Conservation (phyloP, 2,888 invertebrate genomes). For the Apocheima hispidaria region DNA sequence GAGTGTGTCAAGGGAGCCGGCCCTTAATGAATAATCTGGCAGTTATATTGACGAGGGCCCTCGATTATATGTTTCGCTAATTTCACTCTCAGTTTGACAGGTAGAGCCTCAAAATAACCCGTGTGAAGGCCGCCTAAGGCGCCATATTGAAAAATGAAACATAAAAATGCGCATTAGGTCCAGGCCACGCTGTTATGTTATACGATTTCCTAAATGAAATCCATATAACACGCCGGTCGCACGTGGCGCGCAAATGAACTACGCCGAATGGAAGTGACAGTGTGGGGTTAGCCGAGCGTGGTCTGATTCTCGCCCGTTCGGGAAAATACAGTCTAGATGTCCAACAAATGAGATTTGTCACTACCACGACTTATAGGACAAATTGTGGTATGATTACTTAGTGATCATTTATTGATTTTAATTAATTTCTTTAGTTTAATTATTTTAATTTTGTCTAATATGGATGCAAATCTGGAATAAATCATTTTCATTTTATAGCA, state of each 20-base stretch:
- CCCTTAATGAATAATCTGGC: no score
- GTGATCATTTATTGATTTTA: no score
- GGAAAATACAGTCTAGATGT: no score
- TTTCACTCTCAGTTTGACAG: background rate
- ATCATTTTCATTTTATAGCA: no score
- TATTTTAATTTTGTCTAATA: no score
- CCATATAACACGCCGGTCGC: conserved; percentile 81
- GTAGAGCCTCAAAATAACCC: background rate
- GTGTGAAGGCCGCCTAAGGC: conserved; percentile 6
- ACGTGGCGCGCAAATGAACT: conserved; percentile 64
- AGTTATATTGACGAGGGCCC: no score
- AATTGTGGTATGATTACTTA: no score
- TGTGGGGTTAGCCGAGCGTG: background rate
- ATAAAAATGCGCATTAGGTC: conserved; percentile 80
- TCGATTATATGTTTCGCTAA: background rate
- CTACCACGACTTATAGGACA: background rate
- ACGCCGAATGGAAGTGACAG: conserved; percentile 53
- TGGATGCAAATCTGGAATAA: no score
- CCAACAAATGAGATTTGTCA: background rate
- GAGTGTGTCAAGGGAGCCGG: no score
- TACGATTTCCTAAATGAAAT: conserved; percentile 84
- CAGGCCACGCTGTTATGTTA: conserved; percentile 74
- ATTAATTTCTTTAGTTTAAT: no score
- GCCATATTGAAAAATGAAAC: conserved; percentile 70
- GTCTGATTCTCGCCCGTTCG: background rate